These are phyloP conservation scores for Cairina moschata DNA, from an alignment of 2,113 vertebrate species.

Conservation along the genomic window DNA sequence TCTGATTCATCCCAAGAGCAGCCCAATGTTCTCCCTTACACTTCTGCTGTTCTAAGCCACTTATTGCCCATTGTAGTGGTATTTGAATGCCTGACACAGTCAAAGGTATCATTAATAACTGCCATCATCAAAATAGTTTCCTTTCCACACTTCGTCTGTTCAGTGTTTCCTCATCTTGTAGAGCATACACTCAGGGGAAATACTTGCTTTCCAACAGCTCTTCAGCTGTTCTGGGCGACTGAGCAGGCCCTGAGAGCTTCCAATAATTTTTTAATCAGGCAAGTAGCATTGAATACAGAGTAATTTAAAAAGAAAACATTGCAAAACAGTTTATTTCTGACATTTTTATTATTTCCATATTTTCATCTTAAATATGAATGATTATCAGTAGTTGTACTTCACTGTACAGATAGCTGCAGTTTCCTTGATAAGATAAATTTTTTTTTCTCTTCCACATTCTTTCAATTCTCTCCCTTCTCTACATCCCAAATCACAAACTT, in stretches of 20 bases:
- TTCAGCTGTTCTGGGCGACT: neutral
- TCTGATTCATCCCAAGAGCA: neutral
- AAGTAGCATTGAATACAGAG: neutral
- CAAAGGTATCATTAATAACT: constrained; percentile 13
- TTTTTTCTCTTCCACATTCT: neutral
- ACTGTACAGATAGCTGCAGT: neutral
- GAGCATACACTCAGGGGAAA: neutral
- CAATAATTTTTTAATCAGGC: neutral
- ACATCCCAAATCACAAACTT: neutral
- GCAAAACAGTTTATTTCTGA: neutral
- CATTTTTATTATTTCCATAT: neutral
- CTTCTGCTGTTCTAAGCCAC: neutral
- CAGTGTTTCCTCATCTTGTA: neutral
- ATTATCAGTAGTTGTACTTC: neutral
- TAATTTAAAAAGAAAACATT: neutral
- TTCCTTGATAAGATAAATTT: neutral
- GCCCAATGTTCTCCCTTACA: neutral
- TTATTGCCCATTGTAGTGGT: neutral
- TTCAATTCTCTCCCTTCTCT: neutral
- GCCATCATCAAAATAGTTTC: constrained; percentile 44
- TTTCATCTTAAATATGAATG: neutral
- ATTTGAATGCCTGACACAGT: constrained; percentile 1
- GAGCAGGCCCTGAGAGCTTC: neutral
- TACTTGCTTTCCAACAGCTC: neutral
- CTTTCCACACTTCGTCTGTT: neutral